These are phyloP conservation scores for Pachycephala philippinensis DNA, from an alignment of 2,113 vertebrate species.

Conservation along the genomic window DNA sequence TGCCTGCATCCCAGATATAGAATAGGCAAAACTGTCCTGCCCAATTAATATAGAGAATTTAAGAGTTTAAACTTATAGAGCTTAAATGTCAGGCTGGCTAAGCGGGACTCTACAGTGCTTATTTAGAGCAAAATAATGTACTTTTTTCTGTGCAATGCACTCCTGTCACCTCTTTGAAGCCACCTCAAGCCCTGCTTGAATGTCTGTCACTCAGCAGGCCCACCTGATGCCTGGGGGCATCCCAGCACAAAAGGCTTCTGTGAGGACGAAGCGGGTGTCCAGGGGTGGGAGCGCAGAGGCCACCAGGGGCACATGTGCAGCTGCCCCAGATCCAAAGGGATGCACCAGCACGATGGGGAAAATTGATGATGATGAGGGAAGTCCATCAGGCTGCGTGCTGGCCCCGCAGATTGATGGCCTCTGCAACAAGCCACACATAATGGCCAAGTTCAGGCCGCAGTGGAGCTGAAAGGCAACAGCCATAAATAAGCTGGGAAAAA, in stretches of 20 bases:
- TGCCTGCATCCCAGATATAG: not conserved
- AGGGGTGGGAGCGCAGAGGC: not conserved
- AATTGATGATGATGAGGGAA: conserved; percentile 65
- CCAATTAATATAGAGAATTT: not conserved
- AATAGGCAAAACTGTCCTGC: not conserved
- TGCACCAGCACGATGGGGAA: not conserved
- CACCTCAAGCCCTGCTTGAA: not conserved
- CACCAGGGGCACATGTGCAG: conserved; percentile 21
- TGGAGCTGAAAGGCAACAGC: conserved; percentile 36
- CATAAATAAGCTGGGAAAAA: conserved; percentile 59
- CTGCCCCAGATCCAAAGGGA: conserved; percentile 30
- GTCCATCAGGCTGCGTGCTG: conserved; percentile 24
- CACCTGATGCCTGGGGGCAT: not conserved
- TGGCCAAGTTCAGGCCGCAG: conserved; percentile 48
- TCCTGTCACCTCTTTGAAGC: not conserved
- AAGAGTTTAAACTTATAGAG: not conserved
- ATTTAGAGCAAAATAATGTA: not conserved
- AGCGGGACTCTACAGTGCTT: not conserved
- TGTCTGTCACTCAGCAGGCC: not conserved
- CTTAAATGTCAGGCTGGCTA: not conserved
- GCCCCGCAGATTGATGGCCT: conserved; percentile 58
- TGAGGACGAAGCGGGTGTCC: not conserved
- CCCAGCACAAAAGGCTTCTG: conserved; percentile 42
- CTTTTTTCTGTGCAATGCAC: not conserved
- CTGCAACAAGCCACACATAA: conserved; percentile 29